Evolutionary conservation across 1,140 invertebrate species (phyloP), one percentile per base, ranked within the genome.

Genomic region (Pogonognathellus flavescens): DNA sequence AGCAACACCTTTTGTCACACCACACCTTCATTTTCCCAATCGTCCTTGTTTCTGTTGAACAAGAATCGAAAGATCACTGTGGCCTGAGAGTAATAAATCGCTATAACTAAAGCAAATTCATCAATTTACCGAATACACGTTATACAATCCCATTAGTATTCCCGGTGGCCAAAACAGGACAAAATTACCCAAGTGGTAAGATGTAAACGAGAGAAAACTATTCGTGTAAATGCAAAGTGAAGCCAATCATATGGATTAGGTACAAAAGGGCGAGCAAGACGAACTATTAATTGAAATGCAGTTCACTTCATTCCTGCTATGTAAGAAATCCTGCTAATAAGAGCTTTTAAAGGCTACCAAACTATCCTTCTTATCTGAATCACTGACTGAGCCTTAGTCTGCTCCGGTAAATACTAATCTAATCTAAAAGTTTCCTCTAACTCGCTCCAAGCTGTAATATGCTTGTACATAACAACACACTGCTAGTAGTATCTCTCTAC

Each of bases 211-310:
- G 70, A n/a, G 70, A 31, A 49, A 76, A 76, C 70, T 76, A 76
- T 76, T 76, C 70, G 70, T 76, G 70, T 76, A 76, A 76, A 76
- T 76, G 22, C 31, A 76, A 76, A 76, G 31, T 76, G 41, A 50
- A 76, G 70, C 70, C 70, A 76, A 76, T 76, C 25, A 50, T 49
- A 31, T 76, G 70, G 70, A 76, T 66, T 66, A 66, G 62, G 62
- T 66, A 31, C 20, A 10, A 66, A 22, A 66, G 62, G 62, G 62
- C 25, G 70, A 50, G 31, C 31, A 49, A 76, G 22, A 70, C 20
- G 66, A 76, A 76, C 70, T 76, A 76, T 76, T 76, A 76, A 76
- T 76, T 76, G 70, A 76, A 76, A 76, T 76, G 70, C 70, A 76
- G 70, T 76, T 50, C 70, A 76, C 70, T 76, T 76, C 70, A 76